phyloP scores from a whole-genome alignment of 1,140 invertebrate species.

The Cotesia vestalis region DNA sequence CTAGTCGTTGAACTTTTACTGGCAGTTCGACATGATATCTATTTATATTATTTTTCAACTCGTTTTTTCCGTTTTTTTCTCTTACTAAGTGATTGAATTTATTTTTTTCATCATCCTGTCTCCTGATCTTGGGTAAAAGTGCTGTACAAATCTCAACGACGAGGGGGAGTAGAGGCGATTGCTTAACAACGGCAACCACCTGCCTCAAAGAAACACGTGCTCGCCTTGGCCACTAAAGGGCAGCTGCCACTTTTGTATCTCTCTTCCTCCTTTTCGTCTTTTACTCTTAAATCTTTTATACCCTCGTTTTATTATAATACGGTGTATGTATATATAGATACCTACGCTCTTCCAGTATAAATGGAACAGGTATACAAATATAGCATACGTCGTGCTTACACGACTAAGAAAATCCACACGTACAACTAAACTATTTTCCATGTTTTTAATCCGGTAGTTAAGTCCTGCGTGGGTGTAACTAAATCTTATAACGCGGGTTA shows the following conservation, averaged over 20 bases:
- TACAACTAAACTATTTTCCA: too few relatives aligned
- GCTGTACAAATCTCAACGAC: slow-evolving; percentile 50
- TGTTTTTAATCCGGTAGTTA: too few relatives aligned
- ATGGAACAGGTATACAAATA: too few relatives aligned
- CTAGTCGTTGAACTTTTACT: too few relatives aligned
- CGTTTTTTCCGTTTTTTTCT: slow-evolving; percentile 18
- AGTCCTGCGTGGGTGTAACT: too few relatives aligned
- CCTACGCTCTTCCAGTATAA: too few relatives aligned
- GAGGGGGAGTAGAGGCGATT: slow-evolving; percentile 51
- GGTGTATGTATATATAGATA: neutral
- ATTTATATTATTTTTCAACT: slow-evolving; percentile 12
- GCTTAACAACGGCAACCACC: slow-evolving; percentile 60
- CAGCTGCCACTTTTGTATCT: slow-evolving; percentile 50
- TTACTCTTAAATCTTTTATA: slow-evolving; percentile 3
- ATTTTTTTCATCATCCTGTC: slow-evolving; percentile 15
- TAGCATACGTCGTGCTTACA: too few relatives aligned
- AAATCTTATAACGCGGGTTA: too few relatives aligned
- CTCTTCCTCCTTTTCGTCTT: slow-evolving; percentile 18
- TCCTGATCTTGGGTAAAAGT: neutral
- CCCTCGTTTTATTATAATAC: neutral
- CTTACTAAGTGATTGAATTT: neutral
- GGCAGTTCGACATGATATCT: neutral
- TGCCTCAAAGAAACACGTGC: slow-evolving; percentile 60
- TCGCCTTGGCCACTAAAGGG: slow-evolving; percentile 41
- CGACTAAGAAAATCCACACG: too few relatives aligned